Evolutionary conservation across 2,113 vertebrate species (phyloP).

Genomic region (Hypocryptadius cinnamomeus): DNA sequence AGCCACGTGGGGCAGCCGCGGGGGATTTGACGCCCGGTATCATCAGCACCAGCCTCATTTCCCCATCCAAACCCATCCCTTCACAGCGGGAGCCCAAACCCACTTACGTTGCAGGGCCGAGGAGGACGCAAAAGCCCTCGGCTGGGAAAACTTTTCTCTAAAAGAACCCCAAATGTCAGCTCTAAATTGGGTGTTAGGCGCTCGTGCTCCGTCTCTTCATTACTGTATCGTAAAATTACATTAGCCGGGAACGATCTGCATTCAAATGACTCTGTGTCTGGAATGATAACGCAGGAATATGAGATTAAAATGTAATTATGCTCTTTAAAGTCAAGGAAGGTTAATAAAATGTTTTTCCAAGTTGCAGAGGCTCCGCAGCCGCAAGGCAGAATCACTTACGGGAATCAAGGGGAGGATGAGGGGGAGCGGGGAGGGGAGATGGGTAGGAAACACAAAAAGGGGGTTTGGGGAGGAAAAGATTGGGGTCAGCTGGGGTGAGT

Average conservation of each 20-base stretch:
- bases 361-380: slow-evolving; percentile 27
- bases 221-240: slow-evolving; percentile 61
- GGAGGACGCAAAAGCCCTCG: slow-evolving; percentile 11
- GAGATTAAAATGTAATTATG: slow-evolving; percentile 70
- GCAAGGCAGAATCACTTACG: slow-evolving; percentile 32
- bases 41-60: not conserved
- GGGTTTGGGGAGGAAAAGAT: not conserved
- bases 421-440: not conserved
- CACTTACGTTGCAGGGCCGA: not conserved
- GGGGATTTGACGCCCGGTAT: not conserved
- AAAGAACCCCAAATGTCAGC: slow-evolving; percentile 53
- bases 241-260: slow-evolving; percentile 42
- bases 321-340: slow-evolving; percentile 66
- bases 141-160: slow-evolving; percentile 41
- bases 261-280: slow-evolving; percentile 62
- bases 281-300: slow-evolving; percentile 63
- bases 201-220: slow-evolving; percentile 51
- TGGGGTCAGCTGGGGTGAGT: not conserved
- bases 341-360: slow-evolving; percentile 63
- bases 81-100: not conserved
- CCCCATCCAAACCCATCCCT: not conserved
- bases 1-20: not conserved
- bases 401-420: slow-evolving; percentile 44
- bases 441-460: not conserved
- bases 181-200: slow-evolving; percentile 27